Conservation (phyloP, 2,797 vertebrate species). For the Premnoplex brunnescens region DNA sequence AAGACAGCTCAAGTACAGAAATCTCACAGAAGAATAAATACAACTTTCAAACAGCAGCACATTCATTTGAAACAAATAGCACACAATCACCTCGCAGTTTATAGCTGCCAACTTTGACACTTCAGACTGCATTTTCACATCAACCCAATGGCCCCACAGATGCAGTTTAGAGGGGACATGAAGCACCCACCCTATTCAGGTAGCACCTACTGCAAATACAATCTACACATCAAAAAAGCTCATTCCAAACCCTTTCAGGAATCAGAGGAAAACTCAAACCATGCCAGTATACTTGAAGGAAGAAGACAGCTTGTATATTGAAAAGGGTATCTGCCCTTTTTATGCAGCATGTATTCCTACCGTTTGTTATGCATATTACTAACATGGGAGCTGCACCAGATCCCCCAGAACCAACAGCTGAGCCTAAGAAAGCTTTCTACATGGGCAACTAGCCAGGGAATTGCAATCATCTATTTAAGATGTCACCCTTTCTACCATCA, state of each 20-base stretch:
- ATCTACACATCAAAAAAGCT: neutral
- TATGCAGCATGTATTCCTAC: neutral
- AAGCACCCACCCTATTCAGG: neutral
- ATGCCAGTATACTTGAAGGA: neutral
- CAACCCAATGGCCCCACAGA: neutral
- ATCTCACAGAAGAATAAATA: conserved; percentile 11
- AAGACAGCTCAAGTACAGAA: neutral
- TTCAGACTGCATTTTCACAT: neutral
- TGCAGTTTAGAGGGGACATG: neutral
- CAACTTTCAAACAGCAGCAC: neutral
- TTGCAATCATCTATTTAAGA: neutral
- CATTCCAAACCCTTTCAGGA: neutral
- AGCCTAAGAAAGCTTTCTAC: neutral
- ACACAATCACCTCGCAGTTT: neutral
- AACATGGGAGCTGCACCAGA: neutral
- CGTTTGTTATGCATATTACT: neutral
- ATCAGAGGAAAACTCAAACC: neutral
- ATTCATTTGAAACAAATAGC: neutral
- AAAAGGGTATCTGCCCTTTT: neutral
- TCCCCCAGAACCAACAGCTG: neutral
- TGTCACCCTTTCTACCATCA: neutral
- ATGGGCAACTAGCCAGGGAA: neutral
- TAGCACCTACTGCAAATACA: neutral
- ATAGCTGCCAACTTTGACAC: neutral
- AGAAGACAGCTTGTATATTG: neutral